Evolutionary conservation across 2,888 invertebrate genomes (phyloP), one percentile per base, ranked within the genome.

Genomic region (Sesia apiformis): DNA sequence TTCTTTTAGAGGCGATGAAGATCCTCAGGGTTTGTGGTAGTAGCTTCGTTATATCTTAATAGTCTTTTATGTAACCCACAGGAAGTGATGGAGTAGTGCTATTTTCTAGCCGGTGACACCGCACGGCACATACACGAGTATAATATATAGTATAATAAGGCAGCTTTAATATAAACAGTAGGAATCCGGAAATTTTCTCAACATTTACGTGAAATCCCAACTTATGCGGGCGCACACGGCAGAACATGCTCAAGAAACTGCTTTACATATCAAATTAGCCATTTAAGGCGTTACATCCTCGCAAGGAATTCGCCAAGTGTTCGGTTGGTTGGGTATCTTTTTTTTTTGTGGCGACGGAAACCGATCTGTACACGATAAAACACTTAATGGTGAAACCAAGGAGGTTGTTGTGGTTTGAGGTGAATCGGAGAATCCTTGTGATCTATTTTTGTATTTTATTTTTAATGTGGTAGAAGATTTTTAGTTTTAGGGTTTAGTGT

Each of bases 391-490:
- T 46, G 8, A 8, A 46, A 7, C 46, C 8, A 8, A n/a, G 46
- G 54, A 54, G 54, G 43, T 39, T 43, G 38, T 39, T 50, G 42
- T 42, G 54, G 54, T 54, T 54, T 54, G 51, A 51, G 54, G 54
- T 54, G 46, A 46, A 46, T 46, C 46, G 0, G 8, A 8, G 23
- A 23, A 23, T 1, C 23, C 23, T 23, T 23, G 23, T 23, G 23
- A 23, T 23, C 23, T 23, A 23, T 23, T 23, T 23, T 23, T 23
- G 23, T 23, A 23, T 23, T 23, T 23, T 23, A 23, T 23, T 1
- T 23, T 23, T 23, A 23, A 2, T 23, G 23, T 23, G 23, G 23
- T 23, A 23, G 23, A 23, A 2, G 23, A 23, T 23, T 23, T 23
- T 23, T 23, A 2, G 23, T 23, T 23, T 23, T 23, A 23, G 23